Evolutionary conservation across 2,113 vertebrate genomes (phyloP).

Genomic region (Phasianus colchicus): DNA sequence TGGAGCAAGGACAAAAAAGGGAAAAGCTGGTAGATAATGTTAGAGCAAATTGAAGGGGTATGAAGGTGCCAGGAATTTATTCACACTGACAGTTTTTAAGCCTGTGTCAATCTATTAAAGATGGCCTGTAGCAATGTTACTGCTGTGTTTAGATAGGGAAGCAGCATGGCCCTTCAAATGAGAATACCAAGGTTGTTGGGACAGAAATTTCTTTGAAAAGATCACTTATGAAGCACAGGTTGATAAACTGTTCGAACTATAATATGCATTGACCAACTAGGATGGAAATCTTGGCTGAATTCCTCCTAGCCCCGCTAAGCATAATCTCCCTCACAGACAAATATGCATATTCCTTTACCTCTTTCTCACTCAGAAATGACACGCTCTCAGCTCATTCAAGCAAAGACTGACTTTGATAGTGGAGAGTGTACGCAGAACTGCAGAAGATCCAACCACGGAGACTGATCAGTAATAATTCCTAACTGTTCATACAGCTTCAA

Average conservation of each 20-base stretch:
- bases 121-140: not conserved
- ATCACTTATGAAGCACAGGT: not conserved
- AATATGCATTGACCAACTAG: not conserved
- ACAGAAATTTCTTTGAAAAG: not conserved
- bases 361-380: not conserved
- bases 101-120: not conserved
- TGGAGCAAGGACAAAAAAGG: not conserved
- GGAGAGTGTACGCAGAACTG: not conserved
- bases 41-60: not conserved
- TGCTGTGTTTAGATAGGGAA: not conserved
- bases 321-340: not conserved
- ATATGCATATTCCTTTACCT: not conserved
- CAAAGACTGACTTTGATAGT: slow-evolving; percentile 4
- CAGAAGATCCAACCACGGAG: not conserved
- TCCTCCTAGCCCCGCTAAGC: not conserved
- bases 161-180: not conserved
- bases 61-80: not conserved
- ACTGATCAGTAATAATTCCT: not conserved
- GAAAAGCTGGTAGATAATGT: not conserved
- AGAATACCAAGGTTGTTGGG: not conserved
- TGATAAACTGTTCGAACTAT: not conserved
- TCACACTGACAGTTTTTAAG: not conserved
- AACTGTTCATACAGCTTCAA: not conserved
- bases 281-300: not conserved
- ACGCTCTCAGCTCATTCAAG: not conserved